Conservation (phyloP, 2,113 vertebrate genomes). For the Morone chrysops region DNA sequence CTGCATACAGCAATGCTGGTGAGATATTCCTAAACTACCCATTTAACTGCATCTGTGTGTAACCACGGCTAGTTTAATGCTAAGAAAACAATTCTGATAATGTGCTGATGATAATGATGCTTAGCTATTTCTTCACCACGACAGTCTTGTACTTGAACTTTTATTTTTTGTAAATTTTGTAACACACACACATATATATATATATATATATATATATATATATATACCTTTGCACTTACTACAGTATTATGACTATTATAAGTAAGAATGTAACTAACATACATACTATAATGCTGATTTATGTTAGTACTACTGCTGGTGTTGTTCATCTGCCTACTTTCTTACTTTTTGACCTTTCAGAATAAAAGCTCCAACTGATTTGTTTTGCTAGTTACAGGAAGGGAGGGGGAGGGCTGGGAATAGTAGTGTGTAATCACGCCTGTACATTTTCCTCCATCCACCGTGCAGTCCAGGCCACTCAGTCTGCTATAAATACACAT, state of each 20-base stretch:
- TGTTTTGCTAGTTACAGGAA: slow-evolving; percentile 34
- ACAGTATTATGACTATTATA: background rate
- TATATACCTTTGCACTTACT: background rate
- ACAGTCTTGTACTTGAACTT: background rate
- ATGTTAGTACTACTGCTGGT: no score
- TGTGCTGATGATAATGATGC: no score
- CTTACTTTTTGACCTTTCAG: slow-evolving; percentile 6
- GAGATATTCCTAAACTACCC: no score
- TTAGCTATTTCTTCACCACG: background rate
- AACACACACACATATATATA: no score
- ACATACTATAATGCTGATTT: background rate
- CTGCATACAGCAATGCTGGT: no score
- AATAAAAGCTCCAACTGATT: slow-evolving; percentile 30
- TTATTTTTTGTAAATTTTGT: background rate
- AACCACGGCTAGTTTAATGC: no score
- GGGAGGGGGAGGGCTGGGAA: slow-evolving; percentile 57
- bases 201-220: no score
- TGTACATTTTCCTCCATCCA: slow-evolving; percentile 68
- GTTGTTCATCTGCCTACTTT: background rate
- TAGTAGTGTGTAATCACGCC: slow-evolving; percentile 72
- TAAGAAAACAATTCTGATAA: no score
- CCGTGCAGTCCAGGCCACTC: slow-evolving; percentile 64
- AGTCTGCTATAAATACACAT: slow-evolving; percentile 70
- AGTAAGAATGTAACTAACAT: background rate
- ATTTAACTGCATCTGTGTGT: no score